Conservation (phyloP, 23 tunicate species). For the Botrylloides violaceus region DNA sequence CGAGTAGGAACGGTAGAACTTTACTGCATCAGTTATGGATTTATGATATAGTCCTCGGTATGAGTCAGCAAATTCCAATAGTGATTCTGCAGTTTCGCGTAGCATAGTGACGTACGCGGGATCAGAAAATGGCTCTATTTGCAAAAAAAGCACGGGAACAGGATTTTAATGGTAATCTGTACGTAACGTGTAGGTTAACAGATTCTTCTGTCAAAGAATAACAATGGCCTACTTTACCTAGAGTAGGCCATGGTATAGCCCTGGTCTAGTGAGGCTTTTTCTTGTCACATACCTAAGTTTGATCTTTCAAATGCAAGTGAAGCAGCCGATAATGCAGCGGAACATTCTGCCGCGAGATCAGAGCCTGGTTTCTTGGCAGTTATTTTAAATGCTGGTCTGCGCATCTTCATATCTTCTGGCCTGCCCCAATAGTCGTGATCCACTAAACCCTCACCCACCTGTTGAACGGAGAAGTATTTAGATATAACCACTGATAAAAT, state of each 20-base stretch:
- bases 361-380: constrained; percentile 66
- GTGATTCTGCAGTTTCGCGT: constrained; percentile 36
- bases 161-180: too few species aligned
- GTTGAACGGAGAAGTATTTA: background rate
- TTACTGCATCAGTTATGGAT: constrained; percentile 46
- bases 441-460: constrained; percentile 66
- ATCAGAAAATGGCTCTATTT: background rate
- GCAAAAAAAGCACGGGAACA: too few species aligned
- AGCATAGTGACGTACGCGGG: constrained; percentile 29
- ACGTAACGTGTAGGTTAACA: background rate
- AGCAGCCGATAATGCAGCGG: constrained; percentile 89
- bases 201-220: background rate
- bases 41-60: constrained; percentile 49
- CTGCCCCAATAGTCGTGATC: constrained; percentile 92
- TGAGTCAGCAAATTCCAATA: constrained; percentile 42
- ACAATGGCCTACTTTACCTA: too few species aligned
- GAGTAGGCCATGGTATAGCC: background rate
- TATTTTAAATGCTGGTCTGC: constrained; percentile 70
- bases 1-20: constrained; percentile 54
- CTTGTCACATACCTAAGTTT: constrained; percentile 24
- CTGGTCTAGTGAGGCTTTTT: background rate
- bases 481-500: too few species aligned
- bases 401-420: constrained; percentile 44
- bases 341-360: constrained; percentile 78
- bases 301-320: constrained; percentile 48